phyloP scores from a whole-genome alignment of 64 coral and sea anemone species.

The Platygyra sinensis region DNA sequence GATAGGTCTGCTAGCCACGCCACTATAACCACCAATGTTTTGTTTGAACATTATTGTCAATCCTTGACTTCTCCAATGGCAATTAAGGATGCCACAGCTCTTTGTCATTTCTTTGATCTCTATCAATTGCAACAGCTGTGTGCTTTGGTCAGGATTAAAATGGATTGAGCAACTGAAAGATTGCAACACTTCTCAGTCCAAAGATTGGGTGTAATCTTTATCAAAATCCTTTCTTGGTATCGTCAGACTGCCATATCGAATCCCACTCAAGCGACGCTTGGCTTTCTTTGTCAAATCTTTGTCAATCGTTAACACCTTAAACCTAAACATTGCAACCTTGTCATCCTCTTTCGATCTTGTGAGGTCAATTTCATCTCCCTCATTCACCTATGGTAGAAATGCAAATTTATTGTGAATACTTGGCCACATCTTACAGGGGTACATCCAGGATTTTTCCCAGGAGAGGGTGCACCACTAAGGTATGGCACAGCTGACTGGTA shows the following conservation, averaged over 20 bases:
- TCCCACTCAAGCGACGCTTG: slow-evolving; percentile 6
- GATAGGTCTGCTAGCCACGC: too few relatives aligned
- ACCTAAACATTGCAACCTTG: slow-evolving; percentile 13
- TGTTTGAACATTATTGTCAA: too few relatives aligned
- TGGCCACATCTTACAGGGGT: too few relatives aligned
- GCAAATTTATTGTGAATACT: background rate
- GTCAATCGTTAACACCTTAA: slow-evolving; percentile 24
- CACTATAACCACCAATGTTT: too few relatives aligned
- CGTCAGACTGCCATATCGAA: background rate
- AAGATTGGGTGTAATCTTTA: background rate
- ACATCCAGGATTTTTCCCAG: too few relatives aligned
- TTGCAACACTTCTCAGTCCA: background rate
- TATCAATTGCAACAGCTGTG: background rate
- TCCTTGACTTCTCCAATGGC: too few relatives aligned
- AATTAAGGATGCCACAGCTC: too few relatives aligned
- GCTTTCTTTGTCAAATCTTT: slow-evolving; percentile 27
- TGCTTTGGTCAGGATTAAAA: background rate
- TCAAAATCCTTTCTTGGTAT: slow-evolving; percentile 34
- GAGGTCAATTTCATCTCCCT: slow-evolving; percentile 37
- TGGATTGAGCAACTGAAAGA: background rate
- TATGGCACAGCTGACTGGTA: too few relatives aligned
- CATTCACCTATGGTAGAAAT: background rate
- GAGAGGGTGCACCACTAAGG: too few relatives aligned
- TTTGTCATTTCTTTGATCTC: too few relatives aligned
- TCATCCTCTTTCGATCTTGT: slow-evolving; percentile 1